Percentiles rank a stretch among this genome's conserved stretches.
phyloP scores from a whole-genome alignment of 2,797 vertebrate species.

The Chaenodraco wilsoni region DNA sequence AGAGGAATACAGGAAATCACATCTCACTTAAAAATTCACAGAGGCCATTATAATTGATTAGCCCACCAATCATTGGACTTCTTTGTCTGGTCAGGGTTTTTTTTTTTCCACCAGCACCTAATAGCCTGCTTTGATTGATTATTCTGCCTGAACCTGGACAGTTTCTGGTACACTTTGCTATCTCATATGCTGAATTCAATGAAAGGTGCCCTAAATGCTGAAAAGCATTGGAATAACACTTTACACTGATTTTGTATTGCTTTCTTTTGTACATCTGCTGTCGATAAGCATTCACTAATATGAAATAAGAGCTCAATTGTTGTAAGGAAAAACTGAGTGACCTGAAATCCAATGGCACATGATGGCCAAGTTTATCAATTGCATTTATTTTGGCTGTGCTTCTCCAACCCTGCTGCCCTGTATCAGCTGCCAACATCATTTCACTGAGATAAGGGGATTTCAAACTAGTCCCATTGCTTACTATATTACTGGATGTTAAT shows the following conservation, averaged over 20 bases:
- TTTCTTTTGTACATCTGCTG: background rate
- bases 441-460: conserved; percentile 50
- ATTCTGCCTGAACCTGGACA: conserved; percentile 31
- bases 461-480: conserved; percentile 67
- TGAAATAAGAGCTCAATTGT: background rate
- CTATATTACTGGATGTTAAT: conserved; percentile 67
- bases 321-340: conserved; percentile 3
- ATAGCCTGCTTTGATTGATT: conserved; percentile 55
- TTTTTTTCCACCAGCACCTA: conserved; percentile 44
- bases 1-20: conserved; percentile 25
- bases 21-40: conserved; percentile 23
- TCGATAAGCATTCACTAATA: background rate
- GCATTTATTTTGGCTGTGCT: background rate
- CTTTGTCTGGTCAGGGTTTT: conserved; percentile 54
- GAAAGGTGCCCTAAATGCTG: background rate
- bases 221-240: background rate
- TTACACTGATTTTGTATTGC: background rate
- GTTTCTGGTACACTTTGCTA: conserved; percentile 10
- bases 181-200: background rate
- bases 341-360: background rate
- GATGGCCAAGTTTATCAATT: conserved; percentile 22
- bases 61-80: conserved; percentile 33
- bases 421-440: conserved; percentile 50
- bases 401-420: conserved; percentile 11
- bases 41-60: conserved; percentile 15